Conservation (phyloP, 2,888 invertebrate species). For the Lasioglossum villosulum region DNA sequence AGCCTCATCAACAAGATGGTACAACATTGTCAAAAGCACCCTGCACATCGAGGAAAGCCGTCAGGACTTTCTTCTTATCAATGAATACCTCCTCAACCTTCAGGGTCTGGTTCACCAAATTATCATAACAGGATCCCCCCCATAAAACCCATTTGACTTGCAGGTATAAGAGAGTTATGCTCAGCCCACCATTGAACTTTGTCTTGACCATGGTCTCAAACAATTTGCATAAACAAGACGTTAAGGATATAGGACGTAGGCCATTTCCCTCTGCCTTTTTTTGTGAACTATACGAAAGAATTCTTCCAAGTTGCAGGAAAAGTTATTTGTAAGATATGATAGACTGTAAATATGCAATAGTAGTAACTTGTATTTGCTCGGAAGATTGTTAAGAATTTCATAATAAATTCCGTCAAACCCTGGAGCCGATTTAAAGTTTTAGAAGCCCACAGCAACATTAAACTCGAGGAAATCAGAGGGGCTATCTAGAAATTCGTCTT, state of each 20-base stretch:
- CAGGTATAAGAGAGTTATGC: neutral
- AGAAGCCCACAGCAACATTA: neutral
- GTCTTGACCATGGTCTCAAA: neutral
- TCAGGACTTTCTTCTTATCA: neutral
- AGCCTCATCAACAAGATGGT: neutral
- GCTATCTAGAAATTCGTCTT: neutral
- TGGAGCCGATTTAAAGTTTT: neutral
- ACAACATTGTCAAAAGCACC: slow-evolving; percentile 1
- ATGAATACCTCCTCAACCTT: neutral
- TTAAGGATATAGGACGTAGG: neutral
- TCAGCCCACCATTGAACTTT: neutral
- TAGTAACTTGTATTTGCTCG: neutral
- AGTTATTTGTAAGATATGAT: neutral
- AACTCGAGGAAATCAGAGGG: slow-evolving; percentile 2
- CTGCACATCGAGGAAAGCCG: too few species aligned
- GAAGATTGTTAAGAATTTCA: neutral
- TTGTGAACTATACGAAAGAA: neutral
- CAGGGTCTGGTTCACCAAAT: neutral
- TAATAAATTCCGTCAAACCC: slow-evolving; percentile 20
- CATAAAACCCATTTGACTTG: neutral
- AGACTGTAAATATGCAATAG: neutral
- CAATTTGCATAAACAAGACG: neutral
- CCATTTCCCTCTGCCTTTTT: neutral
- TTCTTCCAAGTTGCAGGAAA: neutral
- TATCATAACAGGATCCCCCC: neutral